Evolutionary conservation across 2,113 vertebrate genomes (phyloP).

Genomic region (Myotis yumanensis): DNA sequence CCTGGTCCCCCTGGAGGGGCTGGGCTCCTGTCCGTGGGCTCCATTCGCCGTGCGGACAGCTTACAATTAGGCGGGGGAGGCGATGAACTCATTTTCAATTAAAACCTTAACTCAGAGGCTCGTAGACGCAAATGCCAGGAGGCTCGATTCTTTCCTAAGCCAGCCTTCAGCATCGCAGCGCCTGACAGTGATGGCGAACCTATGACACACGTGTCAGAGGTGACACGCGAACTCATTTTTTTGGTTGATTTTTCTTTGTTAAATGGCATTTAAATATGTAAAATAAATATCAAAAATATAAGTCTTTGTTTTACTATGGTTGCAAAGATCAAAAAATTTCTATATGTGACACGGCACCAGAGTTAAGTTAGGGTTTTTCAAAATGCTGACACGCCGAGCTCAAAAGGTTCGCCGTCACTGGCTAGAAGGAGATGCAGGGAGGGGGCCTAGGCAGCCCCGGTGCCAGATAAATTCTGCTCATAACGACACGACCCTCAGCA

Average conservation of each 20-base stretch:
- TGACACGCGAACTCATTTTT: no score
- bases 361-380: no score
- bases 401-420: no score
- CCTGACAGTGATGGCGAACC: no score
- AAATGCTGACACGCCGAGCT: no score
- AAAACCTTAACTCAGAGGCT: conserved; percentile 72
- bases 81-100: conserved; percentile 75
- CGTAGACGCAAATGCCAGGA: conserved; percentile 68
- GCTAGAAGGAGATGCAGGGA: conserved; percentile 40
- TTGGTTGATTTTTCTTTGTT: no score
- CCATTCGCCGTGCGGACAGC: background rate
- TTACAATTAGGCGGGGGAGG: conserved; percentile 54
- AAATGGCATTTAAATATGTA: no score
- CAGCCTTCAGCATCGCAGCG: conserved; percentile 77
- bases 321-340: no score
- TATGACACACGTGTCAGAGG: no score
- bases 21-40: background rate
- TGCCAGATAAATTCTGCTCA: conserved; percentile 73
- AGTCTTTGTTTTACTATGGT: no score
- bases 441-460: conserved; percentile 56
- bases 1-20: background rate
- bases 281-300: no score
- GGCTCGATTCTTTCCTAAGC: conserved; percentile 65
- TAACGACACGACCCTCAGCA: conserved; percentile 73
- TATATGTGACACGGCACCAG: no score